Percentiles rank a stretch among this genome's conserved stretches.
phyloP scores from a whole-genome alignment of 2,113 vertebrate genomes.

The Xenopus laevis region DNA sequence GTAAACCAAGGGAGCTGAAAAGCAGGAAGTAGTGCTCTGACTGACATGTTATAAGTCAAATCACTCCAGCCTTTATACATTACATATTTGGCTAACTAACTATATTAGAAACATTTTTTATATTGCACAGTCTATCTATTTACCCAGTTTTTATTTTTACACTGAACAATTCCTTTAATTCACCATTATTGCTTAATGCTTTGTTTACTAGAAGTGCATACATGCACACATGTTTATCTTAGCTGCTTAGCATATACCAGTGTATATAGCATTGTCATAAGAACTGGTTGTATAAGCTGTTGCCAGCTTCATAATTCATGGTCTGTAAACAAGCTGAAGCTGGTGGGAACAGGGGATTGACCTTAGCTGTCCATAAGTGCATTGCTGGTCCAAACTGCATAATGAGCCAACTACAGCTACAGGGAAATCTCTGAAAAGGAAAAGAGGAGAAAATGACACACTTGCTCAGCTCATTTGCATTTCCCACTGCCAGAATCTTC shows the following conservation, averaged over 20 bases:
- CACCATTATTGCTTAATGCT: neutral
- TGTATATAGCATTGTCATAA: neutral
- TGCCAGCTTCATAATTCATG: neutral
- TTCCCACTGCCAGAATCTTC: conserved; percentile 18
- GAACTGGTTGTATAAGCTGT: neutral
- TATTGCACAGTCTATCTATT: too few species aligned
- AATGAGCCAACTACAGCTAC: conserved; percentile 25
- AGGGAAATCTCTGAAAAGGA: conserved; percentile 22
- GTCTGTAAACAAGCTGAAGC: conserved; percentile 4
- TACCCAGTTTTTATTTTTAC: too few species aligned
- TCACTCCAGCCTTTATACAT: too few species aligned
- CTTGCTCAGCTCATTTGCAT: conserved; percentile 33
- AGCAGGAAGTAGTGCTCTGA: too few species aligned
- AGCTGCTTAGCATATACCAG: neutral
- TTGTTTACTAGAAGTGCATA: neutral
- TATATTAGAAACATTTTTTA: too few species aligned
- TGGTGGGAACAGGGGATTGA: conserved; percentile 16
- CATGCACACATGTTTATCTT: neutral
- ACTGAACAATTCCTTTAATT: too few species aligned
- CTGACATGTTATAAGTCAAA: too few species aligned
- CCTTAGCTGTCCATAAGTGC: conserved; percentile 26
- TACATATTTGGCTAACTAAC: too few species aligned
- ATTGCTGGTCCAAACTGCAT: conserved; percentile 15
- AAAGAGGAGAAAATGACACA: conserved; percentile 1
- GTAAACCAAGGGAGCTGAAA: too few species aligned